Base-by-base conservation (phyloP, 2,797 vertebrate species). In the Momotus momota region DNA sequence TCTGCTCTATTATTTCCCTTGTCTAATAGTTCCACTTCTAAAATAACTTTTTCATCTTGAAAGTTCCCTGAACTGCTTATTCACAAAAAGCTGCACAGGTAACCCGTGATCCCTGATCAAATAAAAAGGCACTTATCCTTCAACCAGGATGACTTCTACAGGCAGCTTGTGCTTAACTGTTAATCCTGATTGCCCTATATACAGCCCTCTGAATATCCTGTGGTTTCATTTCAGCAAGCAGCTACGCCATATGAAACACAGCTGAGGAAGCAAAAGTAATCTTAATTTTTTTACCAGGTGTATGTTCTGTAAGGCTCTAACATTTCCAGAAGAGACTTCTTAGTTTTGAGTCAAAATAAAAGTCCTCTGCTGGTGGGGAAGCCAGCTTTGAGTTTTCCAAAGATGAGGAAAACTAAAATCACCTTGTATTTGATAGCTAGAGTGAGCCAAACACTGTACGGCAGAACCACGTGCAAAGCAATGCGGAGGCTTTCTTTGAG, bases 101-200 rank as follows among this genome's bases (percentile, higher is more conserved):
- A 73, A 78, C 55, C 65, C 27, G 19, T 91, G 84, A 96, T 81
- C 79, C 84, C 43, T 67, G 83, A 87, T 86, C 46, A 94, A 61
- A 90, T 69, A 58, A 82, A 81, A 40, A 93, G 29, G 26, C 79
- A 91, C 72, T 91, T 94, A 80, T 92, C 73, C 74, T 91, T 96
- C 84, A 96, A 88, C 55, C 29, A 90, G 73, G 62, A 86, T 88
- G 81, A 88, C 62, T 96, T 87, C 83, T 85, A 33, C 46, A 90
- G 81, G 33, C 90, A 90, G 85, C 74, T 81, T 91, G 66, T 85
- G 74, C 96, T 96, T 94, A 97, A 84, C 90, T 49, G n/a, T 96
- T 97, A 97, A 95, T 92, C 96, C 94, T 57, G 14, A 48, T 10
- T 97, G 94, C 62, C 93, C 94, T 97, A 91, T 61, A 96, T 96